Conservation (phyloP, 2,797 vertebrate species). For the Heliangelus exortis region DNA sequence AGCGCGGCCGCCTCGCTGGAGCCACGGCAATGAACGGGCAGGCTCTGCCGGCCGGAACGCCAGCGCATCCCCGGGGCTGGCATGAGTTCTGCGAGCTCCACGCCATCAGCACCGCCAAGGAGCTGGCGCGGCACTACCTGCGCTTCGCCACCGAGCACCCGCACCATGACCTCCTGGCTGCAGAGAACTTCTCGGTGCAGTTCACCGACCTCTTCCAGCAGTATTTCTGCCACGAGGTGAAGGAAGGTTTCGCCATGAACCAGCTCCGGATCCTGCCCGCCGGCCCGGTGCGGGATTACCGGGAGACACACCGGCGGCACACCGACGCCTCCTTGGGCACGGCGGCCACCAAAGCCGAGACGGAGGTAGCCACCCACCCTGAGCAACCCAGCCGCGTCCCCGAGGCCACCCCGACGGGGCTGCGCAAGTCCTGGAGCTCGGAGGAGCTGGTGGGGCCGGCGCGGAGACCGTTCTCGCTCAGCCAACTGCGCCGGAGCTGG, state of each 20-base stretch:
- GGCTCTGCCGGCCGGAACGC: slow-evolving; percentile 86
- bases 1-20: slow-evolving; percentile 85
- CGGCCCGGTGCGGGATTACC: slow-evolving; percentile 88
- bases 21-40: slow-evolving; percentile 97
- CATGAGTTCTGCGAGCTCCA: slow-evolving; percentile 97
- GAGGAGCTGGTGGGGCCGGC: slow-evolving; percentile 78
- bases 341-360: slow-evolving; percentile 71
- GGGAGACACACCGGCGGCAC: slow-evolving; percentile 83
- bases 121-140: slow-evolving; percentile 92
- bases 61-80: slow-evolving; percentile 87
- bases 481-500: slow-evolving; percentile 85
- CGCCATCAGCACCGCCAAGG: slow-evolving; percentile 90
- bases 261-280: slow-evolving; percentile 79
- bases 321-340: slow-evolving; percentile 63
- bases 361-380: slow-evolving; percentile 60
- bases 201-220: slow-evolving; percentile 94
- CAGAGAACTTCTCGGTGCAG: slow-evolving; percentile 91
- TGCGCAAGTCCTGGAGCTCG: slow-evolving; percentile 81
- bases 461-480: slow-evolving; percentile 83
- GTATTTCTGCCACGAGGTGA: slow-evolving; percentile 92
- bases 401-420: slow-evolving; percentile 18
- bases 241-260: slow-evolving; percentile 80
- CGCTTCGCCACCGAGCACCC: slow-evolving; percentile 88
- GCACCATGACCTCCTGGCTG: slow-evolving; percentile 87
- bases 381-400: slow-evolving; percentile 71